These are phyloP conservation scores for Penaeus indicus DNA, from an alignment of 1,140 invertebrate genomes.

Conservation along the genomic window DNA sequence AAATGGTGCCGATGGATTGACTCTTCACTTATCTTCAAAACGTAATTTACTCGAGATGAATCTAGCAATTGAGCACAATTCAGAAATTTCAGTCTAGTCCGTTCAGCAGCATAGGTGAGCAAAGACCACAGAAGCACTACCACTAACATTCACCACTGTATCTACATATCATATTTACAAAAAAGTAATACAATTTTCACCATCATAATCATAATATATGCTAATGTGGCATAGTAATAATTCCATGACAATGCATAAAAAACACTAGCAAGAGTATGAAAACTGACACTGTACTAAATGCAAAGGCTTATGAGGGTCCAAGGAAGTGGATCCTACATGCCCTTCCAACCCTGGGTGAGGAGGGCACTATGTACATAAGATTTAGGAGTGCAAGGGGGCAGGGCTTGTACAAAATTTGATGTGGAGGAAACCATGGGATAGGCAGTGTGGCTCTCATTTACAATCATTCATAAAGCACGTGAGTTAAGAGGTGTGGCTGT, in stretches of 20 bases:
- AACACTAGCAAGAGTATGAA: conserved; percentile 62
- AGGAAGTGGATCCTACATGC: conserved; percentile 39
- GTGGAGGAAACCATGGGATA: conserved; percentile 57
- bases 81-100: conserved; percentile 50
- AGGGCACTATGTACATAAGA: conserved; percentile 41
- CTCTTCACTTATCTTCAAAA: too few relatives aligned
- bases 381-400: conserved; percentile 38
- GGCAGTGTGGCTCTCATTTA: conserved; percentile 63
- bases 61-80: conserved; percentile 27
- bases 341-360: conserved; percentile 44
- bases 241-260: conserved; percentile 63
- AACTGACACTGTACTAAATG: conserved; percentile 61
- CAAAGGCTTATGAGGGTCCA: conserved; percentile 57
- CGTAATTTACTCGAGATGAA: neutral
- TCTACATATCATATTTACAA: conserved; percentile 56
- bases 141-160: conserved; percentile 61
- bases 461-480: conserved; percentile 59
- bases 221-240: conserved; percentile 58
- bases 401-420: conserved; percentile 61
- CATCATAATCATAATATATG: conserved; percentile 50
- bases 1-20: too few relatives aligned
- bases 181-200: conserved; percentile 43
- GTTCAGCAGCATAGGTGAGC: conserved; percentile 60
- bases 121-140: conserved; percentile 63
- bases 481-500: conserved; percentile 60